These are phyloP conservation scores for Griposia aprilina DNA, from an alignment of 2,888 invertebrate genomes.

Conservation along the genomic window DNA sequence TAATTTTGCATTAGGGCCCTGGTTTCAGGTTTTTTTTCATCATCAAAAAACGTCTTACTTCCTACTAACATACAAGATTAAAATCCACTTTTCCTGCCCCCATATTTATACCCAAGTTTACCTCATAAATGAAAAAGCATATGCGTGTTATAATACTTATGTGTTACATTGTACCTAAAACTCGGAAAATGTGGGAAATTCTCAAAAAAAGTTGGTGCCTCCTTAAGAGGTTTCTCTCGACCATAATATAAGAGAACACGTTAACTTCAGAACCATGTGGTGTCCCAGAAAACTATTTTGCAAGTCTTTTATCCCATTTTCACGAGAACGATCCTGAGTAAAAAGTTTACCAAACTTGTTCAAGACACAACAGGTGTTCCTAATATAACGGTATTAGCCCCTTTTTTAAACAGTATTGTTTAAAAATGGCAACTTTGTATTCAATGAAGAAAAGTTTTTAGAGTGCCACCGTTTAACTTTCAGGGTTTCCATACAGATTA, in stretches of 20 bases:
- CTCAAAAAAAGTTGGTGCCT: constrained; percentile 65
- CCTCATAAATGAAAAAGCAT: constrained; percentile 55
- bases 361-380: constrained; percentile 88
- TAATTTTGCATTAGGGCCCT: not conserved
- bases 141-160: constrained; percentile 57
- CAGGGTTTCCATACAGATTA: constrained; percentile 49
- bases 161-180: constrained; percentile 61
- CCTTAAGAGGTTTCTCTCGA: constrained; percentile 74
- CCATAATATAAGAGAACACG: constrained; percentile 79
- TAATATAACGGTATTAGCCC: constrained; percentile 82
- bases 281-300: constrained; percentile 88
- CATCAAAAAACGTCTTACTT: not conserved
- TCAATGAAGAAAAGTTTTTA: constrained; percentile 70
- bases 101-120: constrained; percentile 42
- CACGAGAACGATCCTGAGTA: constrained; percentile 81
- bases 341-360: constrained; percentile 86
- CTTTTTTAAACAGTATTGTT: constrained; percentile 70
- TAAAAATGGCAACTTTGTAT: constrained; percentile 72
- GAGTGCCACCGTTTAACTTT: constrained; percentile 62
- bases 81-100: constrained; percentile 35
- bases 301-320: constrained; percentile 89
- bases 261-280: constrained; percentile 87
- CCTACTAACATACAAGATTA: constrained; percentile 23
- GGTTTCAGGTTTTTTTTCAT: not conserved
- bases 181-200: constrained; percentile 60